phyloP scores from a whole-genome alignment of 2,797 vertebrate species.

The Sebastes itinus region DNA sequence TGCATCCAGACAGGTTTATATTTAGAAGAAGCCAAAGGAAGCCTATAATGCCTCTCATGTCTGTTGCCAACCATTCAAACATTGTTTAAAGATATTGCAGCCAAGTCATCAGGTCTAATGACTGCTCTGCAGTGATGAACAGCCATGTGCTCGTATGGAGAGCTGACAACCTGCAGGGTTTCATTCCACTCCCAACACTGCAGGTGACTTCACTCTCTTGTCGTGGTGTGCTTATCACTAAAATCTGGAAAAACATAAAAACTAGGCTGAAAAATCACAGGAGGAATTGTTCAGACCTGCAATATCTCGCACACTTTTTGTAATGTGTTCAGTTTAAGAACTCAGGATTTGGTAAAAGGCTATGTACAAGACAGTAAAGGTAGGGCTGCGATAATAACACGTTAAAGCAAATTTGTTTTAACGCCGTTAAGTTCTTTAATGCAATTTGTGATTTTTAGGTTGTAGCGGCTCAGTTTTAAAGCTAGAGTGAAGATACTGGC shows the following conservation, averaged over 20 bases:
- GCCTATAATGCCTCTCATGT: background rate
- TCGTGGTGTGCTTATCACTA: background rate
- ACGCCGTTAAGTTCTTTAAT: too few relatives aligned
- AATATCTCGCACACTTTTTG: background rate
- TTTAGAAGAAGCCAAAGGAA: slow-evolving; percentile 27
- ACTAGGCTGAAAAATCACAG: background rate
- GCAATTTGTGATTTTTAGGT: too few relatives aligned
- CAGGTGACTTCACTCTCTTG: slow-evolving; percentile 6
- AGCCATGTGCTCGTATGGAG: background rate
- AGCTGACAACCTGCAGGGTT: slow-evolving; percentile 18
- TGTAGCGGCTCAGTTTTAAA: too few relatives aligned
- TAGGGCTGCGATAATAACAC: too few relatives aligned
- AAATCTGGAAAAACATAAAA: background rate
- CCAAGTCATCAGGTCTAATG: background rate
- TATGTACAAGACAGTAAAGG: background rate
- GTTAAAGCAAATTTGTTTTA: too few relatives aligned
- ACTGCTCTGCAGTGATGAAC: slow-evolving; percentile 8
- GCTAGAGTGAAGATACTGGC: too few relatives aligned
- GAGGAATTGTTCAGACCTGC: background rate
- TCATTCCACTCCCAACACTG: background rate
- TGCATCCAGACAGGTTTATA: slow-evolving; percentile 29
- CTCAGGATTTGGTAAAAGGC: background rate
- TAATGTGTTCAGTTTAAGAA: background rate
- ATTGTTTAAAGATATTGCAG: background rate
- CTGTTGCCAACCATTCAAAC: background rate